Base-by-base conservation (phyloP, 2,113 vertebrate genomes). In the Alligator mississippiensis region DNA sequence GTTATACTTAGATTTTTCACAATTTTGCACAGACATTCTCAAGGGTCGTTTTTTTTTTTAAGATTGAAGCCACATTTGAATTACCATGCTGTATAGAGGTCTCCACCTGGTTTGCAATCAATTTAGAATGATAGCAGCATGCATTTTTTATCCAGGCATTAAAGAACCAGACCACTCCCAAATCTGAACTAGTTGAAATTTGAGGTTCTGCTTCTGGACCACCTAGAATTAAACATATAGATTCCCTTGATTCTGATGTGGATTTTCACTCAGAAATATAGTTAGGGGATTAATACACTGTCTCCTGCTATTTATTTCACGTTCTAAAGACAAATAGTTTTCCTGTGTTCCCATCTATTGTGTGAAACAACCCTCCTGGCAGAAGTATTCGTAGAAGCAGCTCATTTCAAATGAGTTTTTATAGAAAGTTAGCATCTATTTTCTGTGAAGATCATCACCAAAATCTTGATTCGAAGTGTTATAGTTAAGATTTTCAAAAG, bases 341-440 rank as follows among this genome's bases (percentile, higher is more conserved):
- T 58, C 89, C 82, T 77, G 55, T 89, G 91, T 77, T 94, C 66
- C 75, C 3, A 87, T 18, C 74, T 89, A 27, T 95, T 77, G 80
- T 61, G 27, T 72, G 84, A 92, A 66, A 81, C 77, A 9, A 88
- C 82, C 47, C 61, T 27, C 76, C 78, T 84, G 72, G 30, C n/a
- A 59, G 34, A 3, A 57, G 21, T 18, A 90, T 27, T 38, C 57
- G 83, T 62, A 6, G 83, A 88, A 86, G 27, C 25, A 86, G 6
- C 10, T 60, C 80, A 88, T 91, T 84, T 76, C 82, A 94, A 94
- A 94, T 68, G 75, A 87, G 17, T 60, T 77, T 30, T 80, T 80
- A 4, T 77, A 38, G 60, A 62, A 72, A 54, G 38, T 89, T 91
- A 4, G 9, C 17, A 74, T 90, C 60, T 93, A 27, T 19, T 77